Percentiles rank a stretch among this genome's conserved stretches.
phyloP scores from a whole-genome alignment of 2,113 vertebrate genomes.

The Eublepharis macularius region DNA sequence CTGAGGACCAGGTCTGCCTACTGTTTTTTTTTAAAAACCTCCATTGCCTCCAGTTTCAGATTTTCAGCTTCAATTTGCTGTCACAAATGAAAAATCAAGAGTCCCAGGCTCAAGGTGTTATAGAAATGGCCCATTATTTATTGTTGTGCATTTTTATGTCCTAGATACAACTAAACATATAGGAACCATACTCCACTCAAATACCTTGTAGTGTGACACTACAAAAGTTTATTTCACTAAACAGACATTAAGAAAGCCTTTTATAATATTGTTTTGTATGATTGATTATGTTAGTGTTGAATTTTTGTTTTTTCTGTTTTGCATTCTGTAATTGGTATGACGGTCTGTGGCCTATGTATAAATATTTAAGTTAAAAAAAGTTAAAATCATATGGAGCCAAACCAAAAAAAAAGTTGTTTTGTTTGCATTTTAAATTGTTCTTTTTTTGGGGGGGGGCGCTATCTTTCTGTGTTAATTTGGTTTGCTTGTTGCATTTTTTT shows the following conservation, averaged over 20 bases:
- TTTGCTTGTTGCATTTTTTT: too few relatives aligned
- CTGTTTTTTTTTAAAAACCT: neutral
- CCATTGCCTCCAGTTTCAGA: neutral
- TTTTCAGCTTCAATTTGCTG: neutral
- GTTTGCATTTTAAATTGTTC: too few relatives aligned
- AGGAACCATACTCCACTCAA: neutral
- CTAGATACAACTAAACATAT: neutral
- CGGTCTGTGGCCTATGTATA: neutral
- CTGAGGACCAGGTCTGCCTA: rapidly evolving
- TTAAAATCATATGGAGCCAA: too few relatives aligned
- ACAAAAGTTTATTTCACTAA: neutral
- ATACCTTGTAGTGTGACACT: neutral
- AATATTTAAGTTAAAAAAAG: too few relatives aligned
- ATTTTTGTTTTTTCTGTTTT: neutral
- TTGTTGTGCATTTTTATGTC: neutral
- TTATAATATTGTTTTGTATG: neutral
- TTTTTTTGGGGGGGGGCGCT: too few relatives aligned
- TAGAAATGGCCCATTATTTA: neutral
- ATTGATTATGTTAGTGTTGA: neutral
- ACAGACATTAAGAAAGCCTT: neutral
- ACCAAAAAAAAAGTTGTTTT: too few relatives aligned
- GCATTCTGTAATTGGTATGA: neutral
- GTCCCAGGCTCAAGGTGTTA: neutral
- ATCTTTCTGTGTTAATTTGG: too few relatives aligned
- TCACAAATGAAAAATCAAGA: neutral